Evolutionary conservation across 2,888 invertebrate species (phyloP).

Genomic region (Trypoxylon attenuatum): DNA sequence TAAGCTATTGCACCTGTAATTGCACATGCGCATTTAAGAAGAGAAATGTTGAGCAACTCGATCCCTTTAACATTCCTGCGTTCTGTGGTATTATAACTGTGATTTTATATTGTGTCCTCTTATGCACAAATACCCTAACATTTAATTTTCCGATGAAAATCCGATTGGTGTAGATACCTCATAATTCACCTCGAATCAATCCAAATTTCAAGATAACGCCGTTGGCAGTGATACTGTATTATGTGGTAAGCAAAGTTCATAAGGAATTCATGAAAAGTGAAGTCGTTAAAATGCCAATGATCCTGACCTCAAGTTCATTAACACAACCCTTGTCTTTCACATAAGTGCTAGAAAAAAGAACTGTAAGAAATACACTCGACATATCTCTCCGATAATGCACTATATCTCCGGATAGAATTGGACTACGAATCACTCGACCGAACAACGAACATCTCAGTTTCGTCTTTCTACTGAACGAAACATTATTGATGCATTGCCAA

Average conservation of each 20-base stretch:
- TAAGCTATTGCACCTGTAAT: constrained; percentile 4
- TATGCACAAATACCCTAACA: constrained; percentile 12
- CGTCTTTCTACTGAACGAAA: neutral
- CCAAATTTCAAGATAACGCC: neutral
- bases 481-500: constrained; percentile 3
- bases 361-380: too few species aligned
- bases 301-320: constrained; percentile 19
- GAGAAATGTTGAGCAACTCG: constrained; percentile 26
- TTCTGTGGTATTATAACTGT: constrained; percentile 27
- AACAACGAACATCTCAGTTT: constrained; percentile 24
- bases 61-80: constrained; percentile 28
- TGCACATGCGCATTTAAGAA: constrained; percentile 31
- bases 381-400: neutral
- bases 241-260: too few species aligned
- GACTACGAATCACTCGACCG: constrained; percentile 4
- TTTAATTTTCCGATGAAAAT: neutral
- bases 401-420: constrained; percentile 5
- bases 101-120: constrained; percentile 14
- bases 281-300: constrained; percentile 17
- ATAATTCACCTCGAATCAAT: neutral
- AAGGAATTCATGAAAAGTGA: constrained; percentile 4
- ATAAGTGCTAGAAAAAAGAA: neutral
- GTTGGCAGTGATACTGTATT: too few species aligned
- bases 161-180: neutral
- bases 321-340: constrained; percentile 3